A percentile compares a stretch with the other conserved stretches of the same genome.
phyloP scores from a whole-genome alignment of 2,113 vertebrate genomes.

The Arvicanthis niloticus region DNA sequence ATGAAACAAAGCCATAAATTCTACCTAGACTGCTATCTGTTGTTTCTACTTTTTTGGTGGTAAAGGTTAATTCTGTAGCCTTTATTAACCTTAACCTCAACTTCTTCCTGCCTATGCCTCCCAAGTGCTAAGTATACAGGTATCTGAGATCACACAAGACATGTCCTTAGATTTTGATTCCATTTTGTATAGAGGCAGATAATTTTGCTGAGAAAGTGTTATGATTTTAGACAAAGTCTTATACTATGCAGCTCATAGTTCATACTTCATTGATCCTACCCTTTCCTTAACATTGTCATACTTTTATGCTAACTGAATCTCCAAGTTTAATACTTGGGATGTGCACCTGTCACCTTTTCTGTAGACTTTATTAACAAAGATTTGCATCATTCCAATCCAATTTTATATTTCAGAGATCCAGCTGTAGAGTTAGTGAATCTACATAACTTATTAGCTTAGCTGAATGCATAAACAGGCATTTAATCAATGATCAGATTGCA shows the following conservation, averaged over 20 bases:
- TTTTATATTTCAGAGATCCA: slow-evolving; percentile 71
- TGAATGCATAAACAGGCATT: slow-evolving; percentile 76
- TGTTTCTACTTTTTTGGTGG: not conserved
- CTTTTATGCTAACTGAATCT: slow-evolving; percentile 46
- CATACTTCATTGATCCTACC: not conserved
- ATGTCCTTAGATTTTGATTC: not conserved
- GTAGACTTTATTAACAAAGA: slow-evolving; percentile 70
- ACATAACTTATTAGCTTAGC: slow-evolving; percentile 64
- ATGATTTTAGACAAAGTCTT: not conserved
- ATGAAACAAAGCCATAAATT: slow-evolving; percentile 31
- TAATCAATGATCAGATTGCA: slow-evolving; percentile 68
- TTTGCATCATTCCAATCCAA: slow-evolving; percentile 47
- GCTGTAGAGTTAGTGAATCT: slow-evolving; percentile 65
- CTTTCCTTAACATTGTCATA: not conserved
- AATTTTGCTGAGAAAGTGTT: not conserved
- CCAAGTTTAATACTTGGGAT: slow-evolving; percentile 42
- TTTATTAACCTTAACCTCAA: not conserved
- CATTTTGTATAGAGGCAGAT: not conserved
- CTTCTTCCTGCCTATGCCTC: not conserved
- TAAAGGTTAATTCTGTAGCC: not conserved
- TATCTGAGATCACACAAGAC: not conserved
- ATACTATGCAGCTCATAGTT: not conserved
- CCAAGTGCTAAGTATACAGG: not conserved
- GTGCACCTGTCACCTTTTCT: slow-evolving; percentile 57
- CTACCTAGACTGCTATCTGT: not conserved